Base-by-base conservation (phyloP, 2,797 vertebrate species). In the Chromobotia macracanthus region DNA sequence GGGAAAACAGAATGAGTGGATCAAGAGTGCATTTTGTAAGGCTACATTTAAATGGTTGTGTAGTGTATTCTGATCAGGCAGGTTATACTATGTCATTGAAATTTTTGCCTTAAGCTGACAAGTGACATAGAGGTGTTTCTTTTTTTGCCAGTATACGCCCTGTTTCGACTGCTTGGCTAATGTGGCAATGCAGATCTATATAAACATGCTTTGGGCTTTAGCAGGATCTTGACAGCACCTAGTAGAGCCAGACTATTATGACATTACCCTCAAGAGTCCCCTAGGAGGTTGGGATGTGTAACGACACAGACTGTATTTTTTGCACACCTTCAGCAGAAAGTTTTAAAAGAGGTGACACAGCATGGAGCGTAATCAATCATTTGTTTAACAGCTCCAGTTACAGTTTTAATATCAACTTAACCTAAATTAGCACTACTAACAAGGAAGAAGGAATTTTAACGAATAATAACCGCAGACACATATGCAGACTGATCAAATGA, bases 241-340 rank as follows among this genome's bases (percentile, higher is more conserved):
- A 31, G 58, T 58, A 51, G 76, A 25, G 46, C 23, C 71, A 76
- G 67, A 55, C 67, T 23, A 72, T 68, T 61, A 44, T 81, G 76
- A 84, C 72, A 76, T 77, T 72, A 55, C 72, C 76, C 61, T 55
- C 35, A 71, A 53, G 80, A 79, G 51, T 81, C 64, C 63, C 72
- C 46, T 66, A 77, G 70, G 70, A 74, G 58, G 73, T 64, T 12
- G 28, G 48, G 11, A 21, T 55, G 63, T 6, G 31, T 11, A 13
- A 50, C 18, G 35, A 56, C 21, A 76, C 31, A 46, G 50, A 76
- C 31, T 56, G 41, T 9, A 28, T 31, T 31, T 76, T 67, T 28
- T 56, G 21, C 11, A 23, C 48, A 56, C 11, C 38, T 67, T 28
- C 9, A 25, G 38, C 38, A n/a, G 63, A 16, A 66, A 41, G 50